Conservation (phyloP, 53 echinoderm and acorn worm genomes). For the Hippasteria phrygiana region DNA sequence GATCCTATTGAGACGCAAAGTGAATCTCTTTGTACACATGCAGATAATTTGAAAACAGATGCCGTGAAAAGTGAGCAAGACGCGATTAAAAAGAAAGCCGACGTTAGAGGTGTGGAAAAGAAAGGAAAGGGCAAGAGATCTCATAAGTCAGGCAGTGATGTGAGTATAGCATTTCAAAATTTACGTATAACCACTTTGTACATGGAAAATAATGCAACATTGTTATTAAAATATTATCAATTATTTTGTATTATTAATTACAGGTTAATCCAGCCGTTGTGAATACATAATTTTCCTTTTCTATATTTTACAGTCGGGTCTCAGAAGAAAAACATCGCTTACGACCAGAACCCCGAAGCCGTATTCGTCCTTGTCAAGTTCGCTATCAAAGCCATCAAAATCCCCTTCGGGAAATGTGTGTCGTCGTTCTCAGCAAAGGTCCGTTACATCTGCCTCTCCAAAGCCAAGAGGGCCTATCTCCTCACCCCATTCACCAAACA, state of each 20-base stretch:
- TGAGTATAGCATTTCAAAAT: background rate
- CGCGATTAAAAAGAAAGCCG: background rate
- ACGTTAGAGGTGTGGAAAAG: background rate
- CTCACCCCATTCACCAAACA: slow-evolving; percentile 13
- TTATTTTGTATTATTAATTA: too few relatives aligned
- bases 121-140: slow-evolving; percentile 13
- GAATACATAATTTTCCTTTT: background rate
- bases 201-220: background rate
- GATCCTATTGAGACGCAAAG: background rate
- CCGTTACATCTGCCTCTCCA: slow-evolving; percentile 17
- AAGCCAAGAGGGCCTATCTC: background rate
- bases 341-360: background rate
- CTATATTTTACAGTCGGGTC: background rate
- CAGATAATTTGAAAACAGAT: background rate
- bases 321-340: background rate
- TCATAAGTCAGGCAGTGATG: slow-evolving; percentile 34
- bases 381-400: slow-evolving; percentile 1
- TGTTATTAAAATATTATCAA: too few relatives aligned
- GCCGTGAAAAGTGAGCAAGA: background rate
- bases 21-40: background rate
- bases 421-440: slow-evolving; percentile 1
- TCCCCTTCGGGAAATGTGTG: background rate
- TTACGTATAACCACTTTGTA: background rate
- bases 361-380: background rate
- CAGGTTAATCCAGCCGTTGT: too few relatives aligned